Conservation (phyloP, 37 sponge, comb jelly and placozoan species). For the Axinella damicornis region DNA sequence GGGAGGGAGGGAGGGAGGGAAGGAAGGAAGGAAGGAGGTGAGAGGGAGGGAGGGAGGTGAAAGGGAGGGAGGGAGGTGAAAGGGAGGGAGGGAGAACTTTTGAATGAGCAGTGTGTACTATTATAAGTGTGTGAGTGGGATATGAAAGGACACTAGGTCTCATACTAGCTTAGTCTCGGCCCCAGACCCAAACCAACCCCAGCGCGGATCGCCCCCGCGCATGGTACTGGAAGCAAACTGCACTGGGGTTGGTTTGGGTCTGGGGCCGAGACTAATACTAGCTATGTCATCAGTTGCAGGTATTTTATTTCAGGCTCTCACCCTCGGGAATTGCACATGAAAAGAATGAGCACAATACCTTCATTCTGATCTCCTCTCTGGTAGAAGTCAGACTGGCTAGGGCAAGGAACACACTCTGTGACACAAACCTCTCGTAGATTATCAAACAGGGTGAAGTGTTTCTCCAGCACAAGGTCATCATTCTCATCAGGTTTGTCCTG, state of each 20-base stretch:
- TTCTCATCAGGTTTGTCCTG: constrained; percentile 10
- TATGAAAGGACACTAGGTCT: too few relatives aligned
- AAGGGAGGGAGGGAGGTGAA: background rate
- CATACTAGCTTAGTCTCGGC: too few relatives aligned
- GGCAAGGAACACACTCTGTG: background rate
- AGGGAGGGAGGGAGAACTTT: background rate
- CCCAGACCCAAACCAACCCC: too few relatives aligned
- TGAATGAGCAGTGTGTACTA: too few relatives aligned
- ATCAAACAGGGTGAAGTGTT: background rate
- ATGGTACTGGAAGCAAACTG: too few relatives aligned
- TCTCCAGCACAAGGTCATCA: constrained; percentile 31
- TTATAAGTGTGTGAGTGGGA: too few relatives aligned
- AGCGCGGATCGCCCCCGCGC: too few relatives aligned
- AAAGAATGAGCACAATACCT: background rate
- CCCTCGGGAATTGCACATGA: too few relatives aligned
- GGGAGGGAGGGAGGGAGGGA: background rate
- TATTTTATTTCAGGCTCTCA: too few relatives aligned
- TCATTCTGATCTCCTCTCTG: constrained; percentile 40
- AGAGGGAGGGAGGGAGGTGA: background rate
- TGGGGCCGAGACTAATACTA: too few relatives aligned
- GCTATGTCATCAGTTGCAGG: too few relatives aligned
- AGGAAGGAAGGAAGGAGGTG: background rate
- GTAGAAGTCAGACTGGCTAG: constrained; percentile 27
- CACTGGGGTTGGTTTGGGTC: too few relatives aligned
- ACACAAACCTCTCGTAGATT: constrained; percentile 13